Percentiles rank a stretch among this genome's conserved stretches.
phyloP scores from a whole-genome alignment of 2,113 vertebrate genomes.

The Myodes glareolus region DNA sequence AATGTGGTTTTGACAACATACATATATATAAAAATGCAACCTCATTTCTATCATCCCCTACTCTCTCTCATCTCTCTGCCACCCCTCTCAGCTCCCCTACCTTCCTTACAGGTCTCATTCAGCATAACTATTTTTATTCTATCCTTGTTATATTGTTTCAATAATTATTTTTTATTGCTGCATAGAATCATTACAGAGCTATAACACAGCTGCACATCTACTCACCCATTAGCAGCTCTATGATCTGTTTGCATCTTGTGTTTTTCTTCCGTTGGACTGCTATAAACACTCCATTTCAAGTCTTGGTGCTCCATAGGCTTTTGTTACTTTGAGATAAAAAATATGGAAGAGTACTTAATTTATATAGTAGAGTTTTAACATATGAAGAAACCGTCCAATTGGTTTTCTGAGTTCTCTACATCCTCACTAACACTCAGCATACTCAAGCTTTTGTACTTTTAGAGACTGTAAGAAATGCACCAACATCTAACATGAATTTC shows the following conservation, averaged over 20 bases:
- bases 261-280: background rate
- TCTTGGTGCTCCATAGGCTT: background rate
- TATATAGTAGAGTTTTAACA: background rate
- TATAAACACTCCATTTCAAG: background rate
- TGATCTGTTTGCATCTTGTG: background rate
- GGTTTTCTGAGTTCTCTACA: background rate
- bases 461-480: background rate
- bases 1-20: background rate
- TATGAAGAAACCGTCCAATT: background rate
- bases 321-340: background rate
- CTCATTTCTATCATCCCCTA: background rate
- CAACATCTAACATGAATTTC: background rate
- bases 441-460: background rate
- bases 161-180: background rate
- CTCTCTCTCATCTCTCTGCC: background rate
- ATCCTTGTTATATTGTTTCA: background rate
- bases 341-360: background rate
- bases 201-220: background rate
- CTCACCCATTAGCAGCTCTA: background rate
- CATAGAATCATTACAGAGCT: background rate
- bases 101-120: background rate
- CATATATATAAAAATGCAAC: background rate
- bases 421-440: background rate
- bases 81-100: background rate
- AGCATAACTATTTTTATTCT: background rate